Percentiles rank a stretch among this genome's conserved stretches.
These are phyloP conservation scores for Tenthredo scrophulariae DNA, from an alignment of 2,888 invertebrate genomes.

Conservation along the genomic window DNA sequence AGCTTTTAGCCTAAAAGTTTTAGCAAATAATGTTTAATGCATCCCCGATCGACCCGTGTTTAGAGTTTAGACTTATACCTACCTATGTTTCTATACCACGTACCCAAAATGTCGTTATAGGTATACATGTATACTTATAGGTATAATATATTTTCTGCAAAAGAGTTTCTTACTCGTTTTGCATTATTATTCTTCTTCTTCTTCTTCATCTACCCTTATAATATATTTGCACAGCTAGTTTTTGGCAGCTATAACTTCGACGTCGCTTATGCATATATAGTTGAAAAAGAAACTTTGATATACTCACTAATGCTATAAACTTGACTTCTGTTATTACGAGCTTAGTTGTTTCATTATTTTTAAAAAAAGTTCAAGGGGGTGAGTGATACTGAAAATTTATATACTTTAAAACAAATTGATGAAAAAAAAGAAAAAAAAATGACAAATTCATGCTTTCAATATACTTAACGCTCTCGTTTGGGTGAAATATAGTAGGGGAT, in stretches of 20 bases:
- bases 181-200: not conserved
- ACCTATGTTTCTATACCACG: not conserved
- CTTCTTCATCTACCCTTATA: not conserved
- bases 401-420: not conserved
- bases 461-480: not conserved
- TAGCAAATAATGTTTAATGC: constrained; percentile 55
- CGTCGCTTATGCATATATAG: not conserved
- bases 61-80: constrained; percentile 1
- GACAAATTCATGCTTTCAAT: not conserved
- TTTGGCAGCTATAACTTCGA: not conserved
- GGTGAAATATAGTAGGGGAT: constrained; percentile 1
- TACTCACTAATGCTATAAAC: not conserved
- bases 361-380: not conserved
- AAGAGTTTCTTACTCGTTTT: constrained; percentile 22
- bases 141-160: constrained; percentile 11
- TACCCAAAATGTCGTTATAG: not conserved
- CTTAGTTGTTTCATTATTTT: not conserved
- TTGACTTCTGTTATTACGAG: constrained; percentile 9
- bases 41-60: constrained; percentile 46
- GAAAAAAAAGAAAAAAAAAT: not conserved
- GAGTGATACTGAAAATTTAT: not conserved
- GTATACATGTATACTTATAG: not conserved
- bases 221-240: constrained; percentile 15
- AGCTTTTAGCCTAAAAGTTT: constrained; percentile 54
- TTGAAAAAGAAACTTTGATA: not conserved